These are phyloP conservation scores for Anguilla marmorata DNA, from an alignment of 2,797 vertebrate genomes.

Conservation along the genomic window DNA sequence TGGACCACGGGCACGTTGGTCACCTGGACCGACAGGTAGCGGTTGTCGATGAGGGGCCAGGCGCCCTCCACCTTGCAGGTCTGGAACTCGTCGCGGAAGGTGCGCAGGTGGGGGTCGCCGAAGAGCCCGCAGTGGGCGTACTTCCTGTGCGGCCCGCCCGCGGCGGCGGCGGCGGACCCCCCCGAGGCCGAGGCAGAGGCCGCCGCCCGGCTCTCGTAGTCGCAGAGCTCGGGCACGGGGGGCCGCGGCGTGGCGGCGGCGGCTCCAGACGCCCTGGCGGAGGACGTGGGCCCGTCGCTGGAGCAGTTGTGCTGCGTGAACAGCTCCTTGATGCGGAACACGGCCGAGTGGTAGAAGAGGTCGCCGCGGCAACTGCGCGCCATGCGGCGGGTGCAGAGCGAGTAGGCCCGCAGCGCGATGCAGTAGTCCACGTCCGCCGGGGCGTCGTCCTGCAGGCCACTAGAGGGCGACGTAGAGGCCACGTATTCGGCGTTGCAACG, in stretches of 20 bases:
- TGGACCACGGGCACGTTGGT: conserved; percentile 80
- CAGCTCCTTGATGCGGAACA: conserved; percentile 80
- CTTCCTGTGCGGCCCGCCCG: conserved; percentile 65
- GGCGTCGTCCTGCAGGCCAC: conserved; percentile 71
- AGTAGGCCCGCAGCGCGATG: conserved; percentile 75
- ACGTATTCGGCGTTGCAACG: conserved; percentile 79
- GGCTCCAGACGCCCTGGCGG: conserved; percentile 55
- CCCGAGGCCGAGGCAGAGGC: conserved; percentile 55
- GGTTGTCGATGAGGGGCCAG: conserved; percentile 82
- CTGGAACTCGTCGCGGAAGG: conserved; percentile 82
- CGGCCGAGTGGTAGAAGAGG: conserved; percentile 78
- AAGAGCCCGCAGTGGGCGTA: conserved; percentile 83
- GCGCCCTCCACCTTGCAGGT: conserved; percentile 82
- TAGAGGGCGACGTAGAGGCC: conserved; percentile 72
- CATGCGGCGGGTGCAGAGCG: conserved; percentile 73
- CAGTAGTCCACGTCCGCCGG: conserved; percentile 74
- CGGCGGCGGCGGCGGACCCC: conserved; percentile 54
- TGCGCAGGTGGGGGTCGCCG: conserved; percentile 80
- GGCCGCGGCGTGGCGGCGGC: conserved; percentile 64
- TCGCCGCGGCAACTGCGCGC: conserved; percentile 76
- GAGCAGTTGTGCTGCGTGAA: conserved; percentile 82
- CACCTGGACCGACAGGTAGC: conserved; percentile 81
- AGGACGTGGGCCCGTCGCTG: conserved; percentile 75
- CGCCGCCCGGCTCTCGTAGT: conserved; percentile 69
- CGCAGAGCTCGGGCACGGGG: conserved; percentile 67